Conservation (phyloP, 30 jellyfish, hydroid and myxozoan genomes). For the Aurelia aurita region DNA sequence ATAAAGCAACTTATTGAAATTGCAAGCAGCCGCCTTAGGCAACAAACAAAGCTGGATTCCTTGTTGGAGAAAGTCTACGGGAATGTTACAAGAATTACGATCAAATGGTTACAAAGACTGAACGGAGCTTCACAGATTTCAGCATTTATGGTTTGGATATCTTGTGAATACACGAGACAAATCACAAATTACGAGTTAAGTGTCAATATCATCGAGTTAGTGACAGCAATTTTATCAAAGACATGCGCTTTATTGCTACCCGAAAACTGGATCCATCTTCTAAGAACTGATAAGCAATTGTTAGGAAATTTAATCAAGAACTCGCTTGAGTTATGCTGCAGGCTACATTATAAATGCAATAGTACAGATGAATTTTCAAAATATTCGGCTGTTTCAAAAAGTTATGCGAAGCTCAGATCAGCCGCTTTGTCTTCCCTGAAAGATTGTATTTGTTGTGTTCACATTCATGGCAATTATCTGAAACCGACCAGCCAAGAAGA, state of each 20-base stretch:
- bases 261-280: neutral
- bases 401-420: neutral
- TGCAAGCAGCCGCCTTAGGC: no score
- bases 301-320: neutral
- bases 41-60: neutral
- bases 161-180: neutral
- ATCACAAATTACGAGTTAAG: neutral
- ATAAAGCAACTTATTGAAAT: no score
- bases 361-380: neutral
- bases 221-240: neutral
- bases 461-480: neutral
- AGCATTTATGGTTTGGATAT: neutral
- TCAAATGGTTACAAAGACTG: neutral
- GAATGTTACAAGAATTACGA: neutral
- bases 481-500: no score
- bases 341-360: neutral
- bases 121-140: neutral
- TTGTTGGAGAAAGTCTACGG: neutral
- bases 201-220: neutral
- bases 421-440: neutral
- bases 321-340: neutral
- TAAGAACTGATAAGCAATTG: neutral
- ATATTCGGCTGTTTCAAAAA: neutral
- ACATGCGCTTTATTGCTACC: neutral
- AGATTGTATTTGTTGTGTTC: neutral